Evolutionary conservation across 2,797 vertebrate genomes (phyloP), one percentile per base, ranked within the genome.

Genomic region (Dromococcyx pavoninus): DNA sequence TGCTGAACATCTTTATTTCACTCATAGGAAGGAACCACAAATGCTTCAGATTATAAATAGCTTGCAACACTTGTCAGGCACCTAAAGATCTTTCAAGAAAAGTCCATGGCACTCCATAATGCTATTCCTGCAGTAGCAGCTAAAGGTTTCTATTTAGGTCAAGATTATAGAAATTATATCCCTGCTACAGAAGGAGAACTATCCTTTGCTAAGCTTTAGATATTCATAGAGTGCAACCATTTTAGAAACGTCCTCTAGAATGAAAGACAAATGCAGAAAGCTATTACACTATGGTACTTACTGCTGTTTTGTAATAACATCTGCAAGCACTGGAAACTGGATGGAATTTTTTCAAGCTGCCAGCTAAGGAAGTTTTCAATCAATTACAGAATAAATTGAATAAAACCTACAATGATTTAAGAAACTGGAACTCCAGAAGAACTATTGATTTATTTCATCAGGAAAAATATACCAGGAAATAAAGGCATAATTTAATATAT

Each of bases 401-500:
- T 97, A 93, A 96, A 89, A 91, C 35, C 21, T 74, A 79, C n/a
- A 84, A 33, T 78, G 48, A 96, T 66, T 92, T 76, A 75, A 89
- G 50, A 75, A 93, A 93, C 5, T 37, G 5, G 1, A 64, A 72
- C 73, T 93, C 18, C 35, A 43, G 51, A 51, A 88, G 44, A 94
- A 79, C 51, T 50, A 78, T 1, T 88, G 83, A 88, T 90, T 73
- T 84, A 91, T 90, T 78, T 88, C 12, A 76, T 39, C 48, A 81
- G 86, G 71, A 88, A 95, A 91, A 93, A 60, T 57, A 90, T 5
- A 78, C 64, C 86, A 95, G 94, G 95, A 96, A 94, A 91, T 84
- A 93, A 88, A 94, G 33, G 23, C 14, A 15, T 94, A 95, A 96
- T 35, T 78, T 94, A 96, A 96, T 96, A 91, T 43, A 58, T 51